Percentiles rank a stretch among this genome's conserved stretches.
Conservation (phyloP, 2,113 vertebrate species). For the Lampris megalopsis region DNA sequence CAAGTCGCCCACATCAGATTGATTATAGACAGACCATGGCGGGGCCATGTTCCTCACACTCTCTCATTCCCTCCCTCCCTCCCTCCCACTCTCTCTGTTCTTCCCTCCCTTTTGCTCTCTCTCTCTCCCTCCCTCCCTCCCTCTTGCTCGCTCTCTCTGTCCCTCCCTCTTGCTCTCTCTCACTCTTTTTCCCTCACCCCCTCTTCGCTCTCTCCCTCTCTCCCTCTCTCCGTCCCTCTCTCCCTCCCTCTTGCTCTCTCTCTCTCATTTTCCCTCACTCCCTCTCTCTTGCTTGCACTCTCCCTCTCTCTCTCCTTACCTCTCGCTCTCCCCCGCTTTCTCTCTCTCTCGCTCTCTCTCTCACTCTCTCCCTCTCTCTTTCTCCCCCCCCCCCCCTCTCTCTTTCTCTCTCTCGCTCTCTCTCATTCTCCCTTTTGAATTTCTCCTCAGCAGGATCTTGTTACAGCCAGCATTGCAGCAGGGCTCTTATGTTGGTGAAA, state of each 20-base stretch:
- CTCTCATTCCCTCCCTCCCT: constrained; percentile 8
- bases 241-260: not conserved
- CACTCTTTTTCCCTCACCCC: constrained; percentile 46
- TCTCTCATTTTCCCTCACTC: too few relatives aligned
- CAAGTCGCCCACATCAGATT: constrained; percentile 64
- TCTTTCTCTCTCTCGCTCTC: constrained; percentile 1
- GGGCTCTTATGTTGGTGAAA: constrained; percentile 64
- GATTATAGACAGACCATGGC: constrained; percentile 64
- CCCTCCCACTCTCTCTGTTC: constrained; percentile 2
- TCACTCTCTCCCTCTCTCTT: constrained; percentile 8
- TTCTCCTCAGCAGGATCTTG: constrained; percentile 61
- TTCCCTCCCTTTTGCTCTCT: not conserved
- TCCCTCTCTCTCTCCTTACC: constrained; percentile 26
- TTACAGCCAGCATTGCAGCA: constrained; percentile 69
- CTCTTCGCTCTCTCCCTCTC: not conserved
- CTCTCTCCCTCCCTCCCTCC: not conserved
- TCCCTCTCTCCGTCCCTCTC: not conserved
- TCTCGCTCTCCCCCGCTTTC: too few relatives aligned
- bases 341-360: constrained; percentile 22
- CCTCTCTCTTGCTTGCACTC: too few relatives aligned
- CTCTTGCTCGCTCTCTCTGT: constrained; percentile 22
- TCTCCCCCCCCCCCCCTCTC: constrained; percentile 21
- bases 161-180: constrained; percentile 21
- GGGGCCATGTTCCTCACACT: constrained; percentile 22
- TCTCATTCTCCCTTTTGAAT: constrained; percentile 47